Percentiles rank a stretch among this genome's conserved stretches.
These are phyloP conservation scores for Caerostris extrusa DNA, from an alignment of 1,140 invertebrate genomes.

Conservation along the genomic window DNA sequence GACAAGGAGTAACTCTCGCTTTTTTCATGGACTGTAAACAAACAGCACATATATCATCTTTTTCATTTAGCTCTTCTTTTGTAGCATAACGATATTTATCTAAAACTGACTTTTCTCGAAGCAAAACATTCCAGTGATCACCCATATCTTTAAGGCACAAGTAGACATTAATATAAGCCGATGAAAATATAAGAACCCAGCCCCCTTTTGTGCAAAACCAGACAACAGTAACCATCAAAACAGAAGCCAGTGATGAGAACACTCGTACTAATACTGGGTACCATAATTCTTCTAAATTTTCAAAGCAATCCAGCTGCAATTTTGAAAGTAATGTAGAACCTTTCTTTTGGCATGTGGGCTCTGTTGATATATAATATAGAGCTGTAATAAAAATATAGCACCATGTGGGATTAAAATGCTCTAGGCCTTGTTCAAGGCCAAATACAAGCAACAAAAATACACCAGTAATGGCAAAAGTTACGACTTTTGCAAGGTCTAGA, in stretches of 20 bases:
- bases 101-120: conserved; percentile 85
- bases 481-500: conserved; percentile 90
- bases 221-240: conserved; percentile 71
- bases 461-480: conserved; percentile 90
- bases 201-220: conserved; percentile 74
- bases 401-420: conserved; percentile 87
- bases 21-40: conserved; percentile 86
- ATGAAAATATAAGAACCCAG: conserved; percentile 83
- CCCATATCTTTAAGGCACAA: conserved; percentile 86
- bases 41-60: conserved; percentile 89
- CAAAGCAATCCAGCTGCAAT: conserved; percentile 85
- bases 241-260: conserved; percentile 83
- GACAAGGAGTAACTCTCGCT: conserved; percentile 88
- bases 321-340: conserved; percentile 84
- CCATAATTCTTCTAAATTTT: conserved; percentile 87
- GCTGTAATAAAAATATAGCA: conserved; percentile 86
- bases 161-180: conserved; percentile 87
- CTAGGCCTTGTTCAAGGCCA: conserved; percentile 88
- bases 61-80: conserved; percentile 85
- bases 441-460: conserved; percentile 89
- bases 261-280: conserved; percentile 85
- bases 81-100: conserved; percentile 86
- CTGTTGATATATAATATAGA: conserved; percentile 88
- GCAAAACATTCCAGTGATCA: conserved; percentile 83
- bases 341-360: conserved; percentile 85